These are phyloP conservation scores for Morone saxatilis DNA, from an alignment of 2,113 vertebrate species.

Conservation along the genomic window DNA sequence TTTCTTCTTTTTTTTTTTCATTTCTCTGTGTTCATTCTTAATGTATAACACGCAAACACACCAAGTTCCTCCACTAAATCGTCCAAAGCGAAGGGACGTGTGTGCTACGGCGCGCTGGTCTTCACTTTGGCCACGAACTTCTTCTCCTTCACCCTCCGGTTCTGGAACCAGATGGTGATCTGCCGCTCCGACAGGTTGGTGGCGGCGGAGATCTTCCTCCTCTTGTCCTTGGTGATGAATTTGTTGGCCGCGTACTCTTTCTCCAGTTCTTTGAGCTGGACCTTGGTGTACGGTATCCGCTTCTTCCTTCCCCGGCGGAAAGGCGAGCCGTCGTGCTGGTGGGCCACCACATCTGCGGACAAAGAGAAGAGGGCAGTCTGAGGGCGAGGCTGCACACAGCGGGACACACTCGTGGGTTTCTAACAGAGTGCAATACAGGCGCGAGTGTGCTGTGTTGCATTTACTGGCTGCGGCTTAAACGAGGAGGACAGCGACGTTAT, in stretches of 20 bases:
- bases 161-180: conserved; percentile 99
- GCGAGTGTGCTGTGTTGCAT: background rate
- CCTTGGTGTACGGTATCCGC: conserved; percentile 94
- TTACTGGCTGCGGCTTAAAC: background rate
- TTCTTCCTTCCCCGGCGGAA: conserved; percentile 95
- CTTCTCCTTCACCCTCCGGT: conserved; percentile 95
- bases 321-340: conserved; percentile 91
- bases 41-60: conserved; percentile 31
- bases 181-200: conserved; percentile 95
- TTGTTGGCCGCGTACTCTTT: conserved; percentile 94
- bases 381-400: conserved; percentile 7
- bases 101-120: conserved; percentile 80
- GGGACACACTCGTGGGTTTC: background rate
- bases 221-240: conserved; percentile 97
- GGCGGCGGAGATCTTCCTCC: conserved; percentile 91
- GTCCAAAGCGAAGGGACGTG: conserved; percentile 8
- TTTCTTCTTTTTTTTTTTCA: conserved; percentile 6
- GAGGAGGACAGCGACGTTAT: background rate
- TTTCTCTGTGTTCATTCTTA: conserved; percentile 27
- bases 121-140: conserved; percentile 95
- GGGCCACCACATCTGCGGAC: conserved; percentile 87
- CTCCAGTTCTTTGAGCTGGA: conserved; percentile 94
- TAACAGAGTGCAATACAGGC: too few relatives aligned
- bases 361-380: conserved; percentile 26
- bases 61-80: background rate